phyloP scores from a whole-genome alignment of 2,797 vertebrate genomes.

The Yasuhikotakia modesta region DNA sequence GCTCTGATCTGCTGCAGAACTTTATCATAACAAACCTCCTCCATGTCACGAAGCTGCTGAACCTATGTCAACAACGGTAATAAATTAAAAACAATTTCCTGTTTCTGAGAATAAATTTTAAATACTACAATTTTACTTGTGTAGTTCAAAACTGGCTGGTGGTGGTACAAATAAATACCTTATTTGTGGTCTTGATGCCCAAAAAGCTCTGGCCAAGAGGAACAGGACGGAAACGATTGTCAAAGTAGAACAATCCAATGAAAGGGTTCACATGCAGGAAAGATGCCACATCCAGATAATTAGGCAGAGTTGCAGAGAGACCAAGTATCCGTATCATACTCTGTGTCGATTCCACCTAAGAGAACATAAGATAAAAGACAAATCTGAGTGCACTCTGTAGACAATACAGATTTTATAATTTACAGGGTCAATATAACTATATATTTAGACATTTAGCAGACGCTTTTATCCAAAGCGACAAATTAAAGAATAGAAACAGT shows the following conservation, averaged over 20 bases:
- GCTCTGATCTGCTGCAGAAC: constrained; percentile 91
- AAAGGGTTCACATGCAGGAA: constrained; percentile 96
- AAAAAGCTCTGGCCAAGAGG: constrained; percentile 95
- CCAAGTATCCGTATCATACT: constrained; percentile 99
- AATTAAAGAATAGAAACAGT: no score
- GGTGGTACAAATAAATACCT: constrained; percentile 82
- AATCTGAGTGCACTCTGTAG: background rate
- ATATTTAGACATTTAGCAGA: no score
- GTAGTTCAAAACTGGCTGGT: background rate
- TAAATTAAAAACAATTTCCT: background rate
- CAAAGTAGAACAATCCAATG: constrained; percentile 96
- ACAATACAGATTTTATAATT: background rate
- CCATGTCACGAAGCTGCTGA: constrained; percentile 94
- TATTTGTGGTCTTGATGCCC: constrained; percentile 91
- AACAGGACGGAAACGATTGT: constrained; percentile 93
- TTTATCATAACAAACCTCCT: constrained; percentile 95
- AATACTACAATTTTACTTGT: background rate
- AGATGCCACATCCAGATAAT: constrained; percentile 92
- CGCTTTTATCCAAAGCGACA: no score
- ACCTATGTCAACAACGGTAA: constrained; percentile 71
- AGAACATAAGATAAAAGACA: constrained; percentile 40
- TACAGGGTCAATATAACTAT: background rate
- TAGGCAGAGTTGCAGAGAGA: constrained; percentile 95
- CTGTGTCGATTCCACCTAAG: constrained; percentile 95
- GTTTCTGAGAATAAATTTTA: background rate